Base-by-base conservation (phyloP, 1,140 invertebrate genomes). In the Paralvinella palmiformis region DNA sequence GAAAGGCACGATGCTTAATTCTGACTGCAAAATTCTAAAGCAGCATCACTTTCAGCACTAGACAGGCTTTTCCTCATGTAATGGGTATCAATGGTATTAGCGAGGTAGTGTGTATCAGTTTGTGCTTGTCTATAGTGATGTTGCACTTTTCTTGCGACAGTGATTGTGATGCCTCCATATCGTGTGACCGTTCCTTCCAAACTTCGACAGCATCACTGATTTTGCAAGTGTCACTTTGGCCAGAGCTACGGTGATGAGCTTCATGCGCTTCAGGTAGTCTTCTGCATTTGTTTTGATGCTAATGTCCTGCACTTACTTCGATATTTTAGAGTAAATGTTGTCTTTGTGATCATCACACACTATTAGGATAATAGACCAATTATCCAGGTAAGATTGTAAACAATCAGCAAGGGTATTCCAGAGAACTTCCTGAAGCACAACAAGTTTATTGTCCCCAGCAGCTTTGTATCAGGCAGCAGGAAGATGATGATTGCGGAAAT, bases 291-390 rank as follows among this genome's bases (percentile, higher is more conserved):
- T 52, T 52, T 52, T 52, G 6, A 52, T 22, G 31, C 4, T 13
- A 52, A 52, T 27, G 15, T 52, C 48, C 15, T 52, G 24, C 48
- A 3, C 48, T 13, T 52, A 27, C 3, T 22, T 29, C 24, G 48
- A 22, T 27, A 52, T 52, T 22, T 52, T 52, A 5, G 7, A 27
- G n/a, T 52, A 22, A 2, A 52, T 52, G 7, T 52, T 29, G 15
- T 52, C 48, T 22, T 29, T 52, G 48, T 52, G 48, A 27, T 52
- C 45, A n/a, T 48, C 45, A 13, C 45, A 48, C 15, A 48, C 45
- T 48, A 22, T 48, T 3, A 48, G 45, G 45, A 48, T n/a, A 24
- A 48, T 48, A 13, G 48, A 52, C 48, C 48, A 52, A 7, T 52
- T 52, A 29, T 52, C 48, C 48, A 52, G n/a, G 17, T 52, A 52